Base-by-base conservation (phyloP, 2,888 invertebrate genomes). In the Phyllotreta striolata region DNA sequence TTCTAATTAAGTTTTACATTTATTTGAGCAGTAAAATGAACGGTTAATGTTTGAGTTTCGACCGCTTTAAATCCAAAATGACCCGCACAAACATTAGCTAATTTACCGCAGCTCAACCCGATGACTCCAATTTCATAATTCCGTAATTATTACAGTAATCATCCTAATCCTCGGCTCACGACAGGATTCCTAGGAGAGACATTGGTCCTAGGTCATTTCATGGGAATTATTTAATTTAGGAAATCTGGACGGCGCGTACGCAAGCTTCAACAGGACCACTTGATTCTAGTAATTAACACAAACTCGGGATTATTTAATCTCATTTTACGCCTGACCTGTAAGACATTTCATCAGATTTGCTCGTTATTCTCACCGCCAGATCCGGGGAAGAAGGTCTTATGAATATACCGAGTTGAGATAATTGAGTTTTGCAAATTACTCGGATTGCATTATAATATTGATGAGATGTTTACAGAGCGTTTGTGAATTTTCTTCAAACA, bases 221-320 rank as follows among this genome's bases (percentile, higher is more conserved):
- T 72, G 71, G 74, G 75, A 75, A 78, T 78, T 78, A 78, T 79
- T 78, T 78, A 77, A 79, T 79, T 79, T 78, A 76, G 77, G 77
- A 78, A 77, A 78, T 78, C 76, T 74, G 64, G 66, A 62, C 72
- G 72, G 72, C 10, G 12, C 52, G 49, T 44, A 38, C 44, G 14
- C 37, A n/a, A 24, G 14, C 34, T 54, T 8, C 44, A 39, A 39
- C 13, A 41, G 52, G 38, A 60, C 44, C 74, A 75, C 75, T 74
- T 74, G 72, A 74, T 74, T 72, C 71, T 73, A 72, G 73, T 77
- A 78, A 78, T 78, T 78, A 78, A 77, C 76, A 74, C 73, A 74
- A 75, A 75, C 76, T 74, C 72, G 72, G 76, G 78, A 78, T 78
- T 77, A 76, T 77, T 76, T 76, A 76, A 78, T 78, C 77, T 74